phyloP scores from a whole-genome alignment of 2,113 vertebrate species.

The Salminus brasiliensis region DNA sequence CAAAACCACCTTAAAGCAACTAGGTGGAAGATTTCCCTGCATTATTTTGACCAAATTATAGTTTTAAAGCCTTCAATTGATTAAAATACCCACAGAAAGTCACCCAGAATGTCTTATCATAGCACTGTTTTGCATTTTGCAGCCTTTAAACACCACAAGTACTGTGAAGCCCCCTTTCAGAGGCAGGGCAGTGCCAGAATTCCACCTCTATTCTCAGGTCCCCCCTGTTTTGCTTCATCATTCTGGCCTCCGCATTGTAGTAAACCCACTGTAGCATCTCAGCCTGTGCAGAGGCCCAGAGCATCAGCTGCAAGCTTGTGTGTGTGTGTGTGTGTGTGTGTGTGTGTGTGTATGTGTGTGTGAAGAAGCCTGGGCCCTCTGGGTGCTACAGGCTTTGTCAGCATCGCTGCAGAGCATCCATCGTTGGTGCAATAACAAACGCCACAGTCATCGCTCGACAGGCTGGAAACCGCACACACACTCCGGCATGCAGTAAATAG shows the following conservation, averaged over 20 bases:
- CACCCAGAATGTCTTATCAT: too few species aligned
- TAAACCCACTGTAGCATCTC: background rate
- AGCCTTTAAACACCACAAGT: background rate
- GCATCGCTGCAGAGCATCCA: constrained; percentile 26
- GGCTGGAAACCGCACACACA: background rate
- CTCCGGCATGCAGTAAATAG: background rate
- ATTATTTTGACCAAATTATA: too few species aligned
- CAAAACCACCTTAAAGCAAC: too few species aligned
- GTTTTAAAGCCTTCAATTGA: too few species aligned
- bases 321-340: constrained; percentile 6
- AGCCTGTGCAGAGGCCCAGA: constrained; percentile 12
- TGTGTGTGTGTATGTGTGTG: background rate
- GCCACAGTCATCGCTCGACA: background rate
- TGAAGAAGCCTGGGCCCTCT: background rate
- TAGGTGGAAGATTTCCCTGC: too few species aligned
- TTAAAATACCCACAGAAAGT: too few species aligned
- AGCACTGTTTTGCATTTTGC: too few species aligned
- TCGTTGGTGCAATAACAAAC: constrained; percentile 32
- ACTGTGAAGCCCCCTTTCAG: too few species aligned
- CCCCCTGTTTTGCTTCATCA: background rate
- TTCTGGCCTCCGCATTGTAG: background rate
- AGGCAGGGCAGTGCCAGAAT: background rate
- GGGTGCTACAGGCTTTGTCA: background rate
- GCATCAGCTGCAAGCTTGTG: constrained; percentile 6
- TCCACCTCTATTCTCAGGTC: background rate